These are phyloP conservation scores for Mesembrinibis cayennensis DNA, from an alignment of 2,113 vertebrate genomes.

Conservation along the genomic window DNA sequence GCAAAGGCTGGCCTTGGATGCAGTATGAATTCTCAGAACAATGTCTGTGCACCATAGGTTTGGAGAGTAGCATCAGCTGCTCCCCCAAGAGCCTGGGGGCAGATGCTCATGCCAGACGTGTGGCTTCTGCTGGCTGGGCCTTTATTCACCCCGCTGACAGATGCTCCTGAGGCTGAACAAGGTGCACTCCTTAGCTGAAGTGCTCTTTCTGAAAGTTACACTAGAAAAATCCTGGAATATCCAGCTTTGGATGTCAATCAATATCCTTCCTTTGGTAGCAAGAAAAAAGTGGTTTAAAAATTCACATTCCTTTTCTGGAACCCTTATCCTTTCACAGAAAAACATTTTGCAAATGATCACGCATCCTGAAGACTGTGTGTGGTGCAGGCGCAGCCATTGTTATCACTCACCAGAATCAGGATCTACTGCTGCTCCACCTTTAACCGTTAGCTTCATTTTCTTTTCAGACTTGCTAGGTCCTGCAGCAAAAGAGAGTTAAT, in stretches of 20 bases:
- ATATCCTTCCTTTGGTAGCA: neutral
- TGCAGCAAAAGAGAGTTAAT: constrained; percentile 37
- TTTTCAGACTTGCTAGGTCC: constrained; percentile 89
- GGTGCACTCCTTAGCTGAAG: accelerated
- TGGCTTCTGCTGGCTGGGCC: neutral
- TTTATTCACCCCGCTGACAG: neutral
- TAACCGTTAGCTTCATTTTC: constrained; percentile 97
- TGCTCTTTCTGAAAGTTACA: neutral
- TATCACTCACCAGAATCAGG: constrained; percentile 89
- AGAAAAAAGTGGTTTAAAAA: neutral
- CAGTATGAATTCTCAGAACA: neutral
- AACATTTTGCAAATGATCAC: neutral
- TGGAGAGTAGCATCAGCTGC: neutral
- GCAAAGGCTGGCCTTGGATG: neutral
- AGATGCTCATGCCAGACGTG: neutral
- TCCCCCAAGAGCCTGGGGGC: too few species aligned
- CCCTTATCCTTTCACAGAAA: neutral
- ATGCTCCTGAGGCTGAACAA: neutral
- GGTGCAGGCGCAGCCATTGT: neutral
- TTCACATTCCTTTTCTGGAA: neutral
- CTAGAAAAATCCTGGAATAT: neutral
- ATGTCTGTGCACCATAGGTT: neutral
- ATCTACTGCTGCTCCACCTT: constrained; percentile 96
- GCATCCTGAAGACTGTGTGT: neutral
- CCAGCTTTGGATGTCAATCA: neutral